Evolutionary conservation across 2,797 vertebrate genomes (phyloP).

Genomic region (Enteromius viviparus): DNA sequence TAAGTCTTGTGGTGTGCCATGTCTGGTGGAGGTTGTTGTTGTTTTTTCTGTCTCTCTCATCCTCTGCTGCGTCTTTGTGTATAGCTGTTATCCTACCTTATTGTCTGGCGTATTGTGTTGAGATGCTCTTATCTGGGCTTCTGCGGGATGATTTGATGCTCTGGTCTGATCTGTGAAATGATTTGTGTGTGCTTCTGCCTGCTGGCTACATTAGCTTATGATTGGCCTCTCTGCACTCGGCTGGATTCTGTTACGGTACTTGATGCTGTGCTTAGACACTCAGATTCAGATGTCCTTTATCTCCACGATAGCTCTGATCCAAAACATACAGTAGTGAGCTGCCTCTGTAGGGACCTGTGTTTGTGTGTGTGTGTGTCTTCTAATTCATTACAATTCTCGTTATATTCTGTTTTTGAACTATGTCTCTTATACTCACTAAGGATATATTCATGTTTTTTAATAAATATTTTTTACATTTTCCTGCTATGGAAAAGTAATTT

Average conservation of each 20-base stretch:
- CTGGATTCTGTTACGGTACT: constrained; percentile 31
- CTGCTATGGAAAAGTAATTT: neutral
- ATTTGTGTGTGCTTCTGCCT: constrained; percentile 25
- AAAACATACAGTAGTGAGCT: neutral
- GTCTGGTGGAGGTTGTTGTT: neutral
- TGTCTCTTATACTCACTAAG: neutral
- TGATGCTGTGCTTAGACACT: constrained; percentile 36
- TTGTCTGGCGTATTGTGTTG: constrained; percentile 34
- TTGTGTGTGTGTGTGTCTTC: neutral
- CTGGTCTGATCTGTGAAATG: constrained; percentile 38
- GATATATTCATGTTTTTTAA: neutral
- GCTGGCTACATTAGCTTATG: constrained; percentile 24
- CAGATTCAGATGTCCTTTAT: constrained; percentile 29
- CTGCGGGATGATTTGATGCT: constrained; percentile 33
- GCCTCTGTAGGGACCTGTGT: neutral
- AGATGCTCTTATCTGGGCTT: constrained; percentile 34
- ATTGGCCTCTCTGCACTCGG: constrained; percentile 22
- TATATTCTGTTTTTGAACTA: neutral
- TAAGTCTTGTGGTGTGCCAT: neutral
- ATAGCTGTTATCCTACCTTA: constrained; percentile 11
- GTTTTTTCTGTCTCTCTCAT: neutral
- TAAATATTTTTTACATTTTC: neutral
- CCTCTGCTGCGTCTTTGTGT: constrained; percentile 8
- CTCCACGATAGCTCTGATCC: neutral
- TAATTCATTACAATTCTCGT: neutral